These are phyloP conservation scores for Argyrosomus regius DNA, from an alignment of 2,797 vertebrate species.

Conservation along the genomic window DNA sequence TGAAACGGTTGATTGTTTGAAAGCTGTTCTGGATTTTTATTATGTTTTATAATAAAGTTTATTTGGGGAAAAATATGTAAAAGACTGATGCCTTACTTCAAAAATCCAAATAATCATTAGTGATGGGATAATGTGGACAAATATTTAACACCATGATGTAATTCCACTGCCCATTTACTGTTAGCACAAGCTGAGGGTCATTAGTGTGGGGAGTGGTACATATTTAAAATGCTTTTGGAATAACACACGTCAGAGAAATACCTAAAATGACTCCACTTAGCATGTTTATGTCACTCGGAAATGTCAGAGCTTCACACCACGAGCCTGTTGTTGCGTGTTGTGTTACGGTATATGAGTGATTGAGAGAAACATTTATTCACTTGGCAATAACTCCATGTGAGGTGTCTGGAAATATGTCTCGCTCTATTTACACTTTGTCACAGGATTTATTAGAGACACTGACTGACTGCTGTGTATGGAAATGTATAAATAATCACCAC, in stretches of 20 bases:
- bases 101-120: not conserved
- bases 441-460: constrained; percentile 25
- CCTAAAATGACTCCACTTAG: constrained; percentile 48
- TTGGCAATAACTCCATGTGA: constrained; percentile 43
- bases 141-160: constrained; percentile 56
- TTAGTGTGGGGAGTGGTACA: constrained; percentile 22
- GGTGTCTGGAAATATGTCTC: constrained; percentile 53
- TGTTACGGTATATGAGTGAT: constrained; percentile 55
- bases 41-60: constrained; percentile 50
- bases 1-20: constrained; percentile 9
- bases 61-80: constrained; percentile 15
- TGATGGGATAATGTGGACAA: constrained; percentile 37
- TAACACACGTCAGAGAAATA: constrained; percentile 61
- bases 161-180: constrained; percentile 1
- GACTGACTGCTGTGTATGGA: constrained; percentile 23
- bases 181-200: constrained; percentile 3
- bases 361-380: constrained; percentile 70
- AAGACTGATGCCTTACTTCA: not conserved
- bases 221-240: constrained; percentile 53
- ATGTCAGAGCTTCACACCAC: constrained; percentile 40
- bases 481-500: constrained; percentile 39
- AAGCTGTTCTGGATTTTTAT: constrained; percentile 16
- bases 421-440: constrained; percentile 67
- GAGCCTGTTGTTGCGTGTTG: constrained; percentile 33
- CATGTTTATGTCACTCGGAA: constrained; percentile 23